Base-by-base conservation (phyloP, 2,797 vertebrate genomes). In the Sebastes cheni region DNA sequence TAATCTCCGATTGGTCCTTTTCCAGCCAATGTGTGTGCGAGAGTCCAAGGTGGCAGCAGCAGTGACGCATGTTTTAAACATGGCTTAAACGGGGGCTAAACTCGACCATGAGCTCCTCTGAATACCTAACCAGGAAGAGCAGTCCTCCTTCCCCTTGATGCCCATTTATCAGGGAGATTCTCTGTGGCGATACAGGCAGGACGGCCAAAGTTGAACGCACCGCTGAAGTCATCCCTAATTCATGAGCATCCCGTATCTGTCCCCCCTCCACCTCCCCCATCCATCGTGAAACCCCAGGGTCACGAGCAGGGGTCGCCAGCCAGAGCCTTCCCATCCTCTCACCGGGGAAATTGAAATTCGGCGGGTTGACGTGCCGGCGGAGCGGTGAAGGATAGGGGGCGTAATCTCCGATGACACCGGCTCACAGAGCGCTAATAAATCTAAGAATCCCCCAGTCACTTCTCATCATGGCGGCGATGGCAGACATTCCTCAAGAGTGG, bases 401-500 rank as follows among this genome's bases (percentile, higher is more conserved):
- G 75, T 95, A 95, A 95, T 95, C 86, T 91, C 82, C 59, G 91
- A 93, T 89, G 94, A 93, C 94, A 93, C 89, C 60, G 82, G 86
- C 91, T 94, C 91, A 82, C 77, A 64, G 78, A 81, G 84, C 50
- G 78, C 93, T 95, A 95, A 95, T 94, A 95, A 94, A 95, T 95
- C 93, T 89, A 83, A 90, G 88, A 91, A 92, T 91, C 81, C 88
- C 87, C 87, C 85, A 78, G 91, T 96, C 95, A 90, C 92, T 93
- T 95, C 90, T 93, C 85, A 94, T 96, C 93, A 92, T 62, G 9
- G 65, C 67, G 18, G 39, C 75, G 23, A 82, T 75, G 79, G 86
- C 77, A 81, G 90, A 92, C 78, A 84, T 91, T 91, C 89, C 84
- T 86, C 83, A 90, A 90, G 81, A 86, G 73, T 74, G 78, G 61